Conservation (phyloP, 2,888 invertebrate genomes). For the Nineta flava region DNA sequence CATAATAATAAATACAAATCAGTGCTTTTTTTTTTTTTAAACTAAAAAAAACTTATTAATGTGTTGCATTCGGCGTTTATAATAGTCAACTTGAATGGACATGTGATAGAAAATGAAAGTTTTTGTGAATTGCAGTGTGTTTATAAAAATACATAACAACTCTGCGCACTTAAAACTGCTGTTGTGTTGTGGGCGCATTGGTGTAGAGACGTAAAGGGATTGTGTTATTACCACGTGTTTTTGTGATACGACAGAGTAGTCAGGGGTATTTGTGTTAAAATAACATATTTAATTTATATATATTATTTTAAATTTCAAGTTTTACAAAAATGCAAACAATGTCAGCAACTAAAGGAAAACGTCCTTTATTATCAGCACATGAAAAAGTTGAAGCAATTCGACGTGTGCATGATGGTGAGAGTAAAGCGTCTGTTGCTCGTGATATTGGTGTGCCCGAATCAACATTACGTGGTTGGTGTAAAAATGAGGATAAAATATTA, state of each 20-base stretch:
- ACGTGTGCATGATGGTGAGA: constrained; percentile 69
- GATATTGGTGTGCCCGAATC: constrained; percentile 79
- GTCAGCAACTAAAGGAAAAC: constrained; percentile 42
- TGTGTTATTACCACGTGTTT: constrained; percentile 5
- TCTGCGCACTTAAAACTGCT: constrained; percentile 5
- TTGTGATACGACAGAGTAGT: not conserved
- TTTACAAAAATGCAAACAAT: constrained; percentile 23
- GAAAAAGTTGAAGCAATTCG: constrained; percentile 72
- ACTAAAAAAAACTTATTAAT: not conserved
- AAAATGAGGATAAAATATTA: constrained; percentile 62
- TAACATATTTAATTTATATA: constrained; percentile 11
- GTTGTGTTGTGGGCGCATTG: not conserved
- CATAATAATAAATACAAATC: no score
- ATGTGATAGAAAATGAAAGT: constrained; percentile 9
- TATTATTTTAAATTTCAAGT: constrained; percentile 24
- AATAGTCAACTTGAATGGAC: constrained; percentile 8
- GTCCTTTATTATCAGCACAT: constrained; percentile 58
- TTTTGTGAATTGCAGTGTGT: constrained; percentile 3
- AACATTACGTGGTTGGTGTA: constrained; percentile 76
- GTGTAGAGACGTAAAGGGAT: not conserved
- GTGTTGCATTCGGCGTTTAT: not conserved
- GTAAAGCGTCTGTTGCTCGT: constrained; percentile 70
- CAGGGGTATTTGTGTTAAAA: not conserved
- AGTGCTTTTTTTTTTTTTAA: not conserved
- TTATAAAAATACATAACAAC: not conserved